Base-by-base conservation (phyloP, 2,797 vertebrate species). In the Limnodromus scolopaceus region DNA sequence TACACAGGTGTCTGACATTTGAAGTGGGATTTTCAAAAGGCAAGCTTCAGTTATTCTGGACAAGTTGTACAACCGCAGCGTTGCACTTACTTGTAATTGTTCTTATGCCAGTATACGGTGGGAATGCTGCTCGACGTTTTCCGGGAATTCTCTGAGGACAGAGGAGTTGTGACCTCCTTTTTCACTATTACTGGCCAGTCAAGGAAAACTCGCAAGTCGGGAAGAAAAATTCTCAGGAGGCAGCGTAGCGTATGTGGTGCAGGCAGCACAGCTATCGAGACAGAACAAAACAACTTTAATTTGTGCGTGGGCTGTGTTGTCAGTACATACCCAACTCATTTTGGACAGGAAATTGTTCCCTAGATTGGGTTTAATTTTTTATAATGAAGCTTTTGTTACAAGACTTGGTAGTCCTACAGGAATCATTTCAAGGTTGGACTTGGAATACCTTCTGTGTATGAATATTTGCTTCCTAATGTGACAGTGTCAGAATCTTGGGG, bases 21-120 rank as follows among this genome's bases (percentile, higher is more conserved):
- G 89, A 94, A 95, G 89, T 92, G 94, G 91, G 82, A 61, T 92
- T 95, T 95, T 92, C 92, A 85, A 86, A 96, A 96, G 87, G 27
- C 91, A 60, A 1, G 54, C 75, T 75, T 60, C 46, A 78, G 16
- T 85, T 77, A n/a, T 25, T 87, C 87, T 39, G 84, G 68, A 71
- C 82, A 43, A 92, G 88, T 60, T 45, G 39, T 64, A 43, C 78
- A 85, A 61, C 84, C 6, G 0, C 81, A 61, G 70, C 74, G 46
- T 65, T 93, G 82, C 19, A 6, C 46, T 74, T 65, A n/a, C 1
- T 78, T 7, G 0, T 65, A 54, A 39, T 81, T 86, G 49, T 84
- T 94, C 61, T 82, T 36, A 16, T 6, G 69, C 57, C 90, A 91
- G 55, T 57, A 1, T 55, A 2, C 9, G 64, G 34, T 91, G 84